These are phyloP conservation scores for Clarias laeviceps DNA, from an alignment of 2,797 vertebrate genomes.

Conservation along the genomic window DNA sequence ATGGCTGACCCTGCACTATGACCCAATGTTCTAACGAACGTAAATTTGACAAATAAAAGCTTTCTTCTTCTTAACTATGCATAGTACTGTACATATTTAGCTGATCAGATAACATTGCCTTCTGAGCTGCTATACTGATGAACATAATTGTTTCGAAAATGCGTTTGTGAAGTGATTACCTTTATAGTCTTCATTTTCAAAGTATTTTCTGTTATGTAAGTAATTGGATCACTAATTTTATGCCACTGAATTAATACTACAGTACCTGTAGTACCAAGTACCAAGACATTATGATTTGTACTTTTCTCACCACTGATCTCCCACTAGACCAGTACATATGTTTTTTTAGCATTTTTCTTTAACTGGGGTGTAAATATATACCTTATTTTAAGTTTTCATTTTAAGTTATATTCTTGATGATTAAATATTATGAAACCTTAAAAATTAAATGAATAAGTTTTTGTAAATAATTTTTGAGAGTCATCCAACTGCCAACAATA, in stretches of 20 bases:
- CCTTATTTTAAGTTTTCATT: neutral
- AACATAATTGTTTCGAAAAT: too few species aligned
- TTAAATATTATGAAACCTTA: neutral
- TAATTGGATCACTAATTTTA: too few species aligned
- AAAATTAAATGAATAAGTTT: neutral
- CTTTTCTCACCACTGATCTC: neutral
- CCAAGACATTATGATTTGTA: neutral
- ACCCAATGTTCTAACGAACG: neutral
- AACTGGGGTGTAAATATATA: neutral
- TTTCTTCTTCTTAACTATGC: neutral
- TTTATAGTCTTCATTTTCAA: too few species aligned
- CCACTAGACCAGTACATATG: neutral
- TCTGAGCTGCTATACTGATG: too few species aligned
- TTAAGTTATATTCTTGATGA: neutral
- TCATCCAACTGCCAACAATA: neutral
- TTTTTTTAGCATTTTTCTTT: neutral
- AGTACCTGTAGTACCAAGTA: too few species aligned
- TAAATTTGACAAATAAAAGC: neutral
- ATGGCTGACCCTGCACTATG: neutral
- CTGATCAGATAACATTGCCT: too few species aligned
- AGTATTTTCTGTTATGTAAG: too few species aligned
- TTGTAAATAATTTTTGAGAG: neutral
- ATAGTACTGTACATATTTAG: too few species aligned
- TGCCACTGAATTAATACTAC: neutral
- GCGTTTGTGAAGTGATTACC: too few species aligned